Percentiles rank a stretch among this genome's conserved stretches.
Evolutionary conservation across 2,888 invertebrate genomes (phyloP).

Genomic region (Machimus atricapillus): DNA sequence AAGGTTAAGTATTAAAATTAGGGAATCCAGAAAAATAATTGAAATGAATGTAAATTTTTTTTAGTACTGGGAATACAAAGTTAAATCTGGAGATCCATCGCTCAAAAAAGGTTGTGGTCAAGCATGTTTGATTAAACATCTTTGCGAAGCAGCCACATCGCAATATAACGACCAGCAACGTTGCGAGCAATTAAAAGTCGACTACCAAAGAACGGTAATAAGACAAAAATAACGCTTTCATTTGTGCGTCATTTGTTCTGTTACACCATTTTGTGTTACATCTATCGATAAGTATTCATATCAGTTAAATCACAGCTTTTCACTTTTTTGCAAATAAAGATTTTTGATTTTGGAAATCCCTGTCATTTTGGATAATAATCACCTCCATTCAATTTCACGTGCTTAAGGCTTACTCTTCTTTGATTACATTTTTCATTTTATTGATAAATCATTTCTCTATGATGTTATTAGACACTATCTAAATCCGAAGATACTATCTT

Average conservation of each 20-base stretch:
- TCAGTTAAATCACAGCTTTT: background rate
- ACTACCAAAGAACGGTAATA: constrained; percentile 50
- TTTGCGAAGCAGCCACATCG: constrained; percentile 55
- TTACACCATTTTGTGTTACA: background rate
- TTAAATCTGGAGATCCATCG: constrained; percentile 54
- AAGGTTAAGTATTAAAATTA: constrained; percentile 49
- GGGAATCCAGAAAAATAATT: background rate
- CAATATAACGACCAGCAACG: constrained; percentile 51
- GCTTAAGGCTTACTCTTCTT: background rate
- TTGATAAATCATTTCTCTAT: background rate
- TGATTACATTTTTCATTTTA: background rate
- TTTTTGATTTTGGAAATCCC: background rate
- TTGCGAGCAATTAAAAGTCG: constrained; percentile 53
- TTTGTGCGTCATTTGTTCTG: background rate
- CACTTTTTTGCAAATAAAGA: background rate
- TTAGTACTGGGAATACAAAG: constrained; percentile 53
- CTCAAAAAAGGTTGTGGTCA: constrained; percentile 54
- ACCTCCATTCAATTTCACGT: background rate
- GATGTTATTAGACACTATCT: background rate
- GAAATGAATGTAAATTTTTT: background rate
- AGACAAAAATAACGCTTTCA: background rate
- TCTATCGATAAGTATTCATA: background rate
- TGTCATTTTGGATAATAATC: background rate
- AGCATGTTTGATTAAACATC: constrained; percentile 52
- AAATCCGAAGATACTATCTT: background rate